These are phyloP conservation scores for Megalops atlanticus DNA, from an alignment of 2,113 vertebrate species.

Conservation along the genomic window DNA sequence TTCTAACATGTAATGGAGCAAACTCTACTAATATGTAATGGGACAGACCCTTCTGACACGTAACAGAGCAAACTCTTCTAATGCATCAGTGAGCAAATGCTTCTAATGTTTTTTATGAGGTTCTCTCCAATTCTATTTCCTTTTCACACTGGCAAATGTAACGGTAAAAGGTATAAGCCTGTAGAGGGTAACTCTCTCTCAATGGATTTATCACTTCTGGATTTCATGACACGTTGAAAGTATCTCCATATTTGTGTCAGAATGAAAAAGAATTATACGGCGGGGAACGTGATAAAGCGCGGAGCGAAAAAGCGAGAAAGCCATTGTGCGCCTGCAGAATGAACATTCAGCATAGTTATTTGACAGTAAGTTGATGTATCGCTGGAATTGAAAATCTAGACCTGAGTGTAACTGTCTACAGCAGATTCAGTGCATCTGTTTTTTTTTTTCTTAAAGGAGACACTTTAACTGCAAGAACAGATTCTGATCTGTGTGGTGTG, in stretches of 20 bases:
- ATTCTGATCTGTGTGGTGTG: background rate
- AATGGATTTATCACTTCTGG: background rate
- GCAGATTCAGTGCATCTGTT: background rate
- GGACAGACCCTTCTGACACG: no score
- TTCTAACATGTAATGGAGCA: no score
- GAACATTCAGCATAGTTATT: background rate
- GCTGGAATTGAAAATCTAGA: background rate
- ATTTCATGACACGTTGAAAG: background rate
- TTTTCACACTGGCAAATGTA: background rate
- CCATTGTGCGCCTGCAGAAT: background rate
- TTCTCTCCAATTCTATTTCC: conserved; percentile 14
- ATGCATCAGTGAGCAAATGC: conserved; percentile 6
- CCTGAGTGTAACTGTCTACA: no score
- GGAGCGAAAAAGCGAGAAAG: background rate
- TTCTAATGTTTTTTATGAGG: conserved; percentile 26
- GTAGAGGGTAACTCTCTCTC: background rate
- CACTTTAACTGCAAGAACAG: background rate
- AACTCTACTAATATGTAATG: no score
- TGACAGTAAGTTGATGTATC: background rate
- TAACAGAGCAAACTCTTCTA: conserved; percentile 5
- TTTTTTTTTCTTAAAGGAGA: background rate
- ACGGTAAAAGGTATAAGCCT: background rate
- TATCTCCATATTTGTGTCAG: background rate
- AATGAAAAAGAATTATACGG: background rate
- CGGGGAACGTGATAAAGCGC: background rate